Base-by-base conservation (phyloP, 2,797 vertebrate genomes). In the Orestias chungarensis region DNA sequence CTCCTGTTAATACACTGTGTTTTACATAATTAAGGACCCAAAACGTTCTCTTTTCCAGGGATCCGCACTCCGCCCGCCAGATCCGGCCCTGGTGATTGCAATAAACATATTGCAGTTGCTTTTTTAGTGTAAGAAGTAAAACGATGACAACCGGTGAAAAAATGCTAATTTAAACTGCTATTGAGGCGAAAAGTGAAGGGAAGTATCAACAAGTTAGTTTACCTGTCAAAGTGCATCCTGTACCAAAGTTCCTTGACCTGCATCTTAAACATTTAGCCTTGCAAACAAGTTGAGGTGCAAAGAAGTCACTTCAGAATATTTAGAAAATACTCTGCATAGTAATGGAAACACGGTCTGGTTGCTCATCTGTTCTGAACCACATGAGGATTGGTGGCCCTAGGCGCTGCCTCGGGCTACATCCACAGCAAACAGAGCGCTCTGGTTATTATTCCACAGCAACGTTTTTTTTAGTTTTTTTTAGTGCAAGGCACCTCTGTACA, bases 321-420 rank as follows among this genome's bases (percentile, higher is more conserved):
- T 72, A 29, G 67, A 69, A n/a, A n/a, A 44, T 70, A 31, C 38
- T 1, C 68, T 65, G 80, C 83, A 80, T 66, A 86, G 86, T 87
- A 84, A 87, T 82, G 88, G 86, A 85, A 87, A 76, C 82, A 74
- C 57, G 81, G 87, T 83, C 82, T 71, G 79, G 76, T 85, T 40
- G 88, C 85, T 92, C 87, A 88, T 92, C 91, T 92, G 91, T 87
- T 90, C 71, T 18, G 71, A 90, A 80, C 88, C 88, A 84, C 89
- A 67, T 84, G 90, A 90, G 90, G 50, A 85, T 76, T n/a, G 73
- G 71, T 1, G 86, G 91, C 92, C 89, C 83, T 20, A 27, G 86
- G 92, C 90, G 4, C 71, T 46, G 92, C 93, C 92, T 75, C 71
- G 2, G 90, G 93, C 86, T 0, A 27, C 46, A 81, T 82, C 87